Evolutionary conservation across 2,797 vertebrate species (phyloP).

Genomic region (Masticophis lateralis): DNA sequence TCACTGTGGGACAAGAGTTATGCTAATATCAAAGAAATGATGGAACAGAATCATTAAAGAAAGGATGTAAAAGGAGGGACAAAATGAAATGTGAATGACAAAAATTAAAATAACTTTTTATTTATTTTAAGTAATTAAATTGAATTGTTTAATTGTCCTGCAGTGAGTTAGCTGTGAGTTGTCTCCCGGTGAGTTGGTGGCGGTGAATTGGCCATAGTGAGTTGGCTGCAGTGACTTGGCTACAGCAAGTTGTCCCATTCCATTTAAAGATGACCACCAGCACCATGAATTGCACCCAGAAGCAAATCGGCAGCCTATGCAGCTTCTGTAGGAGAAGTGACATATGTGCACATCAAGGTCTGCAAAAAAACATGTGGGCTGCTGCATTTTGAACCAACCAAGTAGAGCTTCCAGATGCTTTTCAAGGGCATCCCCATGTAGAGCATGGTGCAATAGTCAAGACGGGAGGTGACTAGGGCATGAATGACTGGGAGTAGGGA

Average conservation of each 20-base stretch:
- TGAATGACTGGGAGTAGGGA: neutral
- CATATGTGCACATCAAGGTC: neutral
- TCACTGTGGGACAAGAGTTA: neutral
- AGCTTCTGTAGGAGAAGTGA: neutral
- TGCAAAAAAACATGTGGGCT: neutral
- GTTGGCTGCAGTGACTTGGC: neutral
- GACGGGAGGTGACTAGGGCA: neutral
- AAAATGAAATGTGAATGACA: neutral
- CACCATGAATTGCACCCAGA: neutral
- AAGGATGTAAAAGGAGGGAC: neutral
- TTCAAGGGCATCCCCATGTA: neutral
- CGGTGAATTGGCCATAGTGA: neutral
- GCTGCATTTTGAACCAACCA: too few relatives aligned
- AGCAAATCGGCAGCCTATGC: neutral
- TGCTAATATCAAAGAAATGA: neutral
- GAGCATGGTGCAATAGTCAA: neutral
- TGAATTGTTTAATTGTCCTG: neutral
- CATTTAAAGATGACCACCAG: neutral
- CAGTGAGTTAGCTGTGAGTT: neutral
- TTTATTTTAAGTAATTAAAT: neutral
- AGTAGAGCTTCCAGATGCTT: too few relatives aligned
- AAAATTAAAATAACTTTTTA: neutral
- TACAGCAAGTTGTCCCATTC: neutral
- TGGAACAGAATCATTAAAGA: neutral
- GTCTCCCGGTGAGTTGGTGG: neutral